These are phyloP conservation scores for Dryas iulia DNA, from an alignment of 1,140 invertebrate species.

Conservation along the genomic window DNA sequence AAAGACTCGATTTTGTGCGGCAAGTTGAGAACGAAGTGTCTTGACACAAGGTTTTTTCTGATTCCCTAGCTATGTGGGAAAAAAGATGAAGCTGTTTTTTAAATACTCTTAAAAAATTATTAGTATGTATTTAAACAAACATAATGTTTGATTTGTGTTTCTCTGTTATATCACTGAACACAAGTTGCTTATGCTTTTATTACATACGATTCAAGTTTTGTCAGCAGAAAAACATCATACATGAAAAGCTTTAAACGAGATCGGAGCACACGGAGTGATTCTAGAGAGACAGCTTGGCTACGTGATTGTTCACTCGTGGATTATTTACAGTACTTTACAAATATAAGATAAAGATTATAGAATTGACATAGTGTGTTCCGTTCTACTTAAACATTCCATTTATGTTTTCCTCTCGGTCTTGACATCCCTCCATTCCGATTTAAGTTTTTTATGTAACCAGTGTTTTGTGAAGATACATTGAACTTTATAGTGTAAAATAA, in stretches of 20 bases:
- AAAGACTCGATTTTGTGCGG: no score
- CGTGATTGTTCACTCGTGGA: constrained; percentile 1
- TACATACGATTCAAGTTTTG: constrained; percentile 23
- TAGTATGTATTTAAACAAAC: neutral
- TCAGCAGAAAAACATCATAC: constrained; percentile 28
- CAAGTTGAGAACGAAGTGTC: no score
- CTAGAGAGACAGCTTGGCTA: constrained; percentile 24
- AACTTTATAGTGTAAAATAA: neutral
- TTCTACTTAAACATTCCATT: constrained; percentile 4
- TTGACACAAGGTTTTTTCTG: no score
- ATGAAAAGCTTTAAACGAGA: constrained; percentile 23
- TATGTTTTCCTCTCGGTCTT: constrained; percentile 21
- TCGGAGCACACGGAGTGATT: constrained; percentile 26
- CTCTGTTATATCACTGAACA: neutral
- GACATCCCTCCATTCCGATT: constrained; percentile 24
- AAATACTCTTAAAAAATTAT: no score
- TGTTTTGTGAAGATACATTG: constrained; percentile 10
- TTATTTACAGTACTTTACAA: constrained; percentile 8
- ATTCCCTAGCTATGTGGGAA: no score
- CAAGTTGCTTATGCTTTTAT: constrained; percentile 32
- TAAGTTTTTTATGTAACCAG: constrained; percentile 10
- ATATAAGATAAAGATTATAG: neutral
- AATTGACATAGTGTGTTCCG: constrained; percentile 21
- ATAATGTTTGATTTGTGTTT: neutral
- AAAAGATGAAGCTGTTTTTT: no score